Conservation (phyloP, 2,797 vertebrate genomes). For the Dendrocincla fuliginosa region DNA sequence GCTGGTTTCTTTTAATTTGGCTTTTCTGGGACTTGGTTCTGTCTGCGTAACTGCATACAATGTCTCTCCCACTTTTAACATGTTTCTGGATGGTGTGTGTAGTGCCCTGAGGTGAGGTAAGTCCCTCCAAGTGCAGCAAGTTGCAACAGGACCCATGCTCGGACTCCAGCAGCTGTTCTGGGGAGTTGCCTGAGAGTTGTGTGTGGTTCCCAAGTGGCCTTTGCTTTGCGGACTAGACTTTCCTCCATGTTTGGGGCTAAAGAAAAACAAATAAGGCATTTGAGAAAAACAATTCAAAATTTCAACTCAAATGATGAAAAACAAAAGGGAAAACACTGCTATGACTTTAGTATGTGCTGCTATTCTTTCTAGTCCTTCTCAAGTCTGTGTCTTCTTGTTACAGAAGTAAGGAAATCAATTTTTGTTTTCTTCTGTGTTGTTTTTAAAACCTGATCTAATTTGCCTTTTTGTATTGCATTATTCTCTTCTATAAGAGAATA, state of each 20-base stretch:
- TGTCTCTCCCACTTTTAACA: not conserved
- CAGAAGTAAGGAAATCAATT: not conserved
- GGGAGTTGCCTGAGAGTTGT: not conserved
- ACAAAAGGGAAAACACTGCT: not conserved
- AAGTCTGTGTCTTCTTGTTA: not conserved
- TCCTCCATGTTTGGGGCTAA: not conserved
- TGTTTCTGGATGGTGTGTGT: fast-evolving
- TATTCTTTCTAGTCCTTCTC: not conserved
- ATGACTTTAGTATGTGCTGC: not conserved
- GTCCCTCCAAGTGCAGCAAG: not conserved
- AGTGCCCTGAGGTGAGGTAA: not conserved
- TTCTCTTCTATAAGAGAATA: not conserved
- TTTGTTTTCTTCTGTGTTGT: not conserved
- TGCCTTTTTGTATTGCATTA: not conserved
- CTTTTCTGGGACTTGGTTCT: not conserved
- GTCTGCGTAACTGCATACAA: not conserved
- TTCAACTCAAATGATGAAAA: not conserved
- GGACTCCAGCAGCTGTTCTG: not conserved
- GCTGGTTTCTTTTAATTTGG: not conserved
- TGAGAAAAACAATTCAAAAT: not conserved
- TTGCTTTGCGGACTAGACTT: not conserved
- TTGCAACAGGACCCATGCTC: not conserved
- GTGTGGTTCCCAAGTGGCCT: not conserved
- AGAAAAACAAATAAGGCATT: not conserved
- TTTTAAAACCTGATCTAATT: not conserved